A percentile compares a stretch with the other conserved stretches of the same genome.
These are phyloP conservation scores for Hirundo rustica DNA, from an alignment of 2,797 vertebrate genomes.

Conservation along the genomic window DNA sequence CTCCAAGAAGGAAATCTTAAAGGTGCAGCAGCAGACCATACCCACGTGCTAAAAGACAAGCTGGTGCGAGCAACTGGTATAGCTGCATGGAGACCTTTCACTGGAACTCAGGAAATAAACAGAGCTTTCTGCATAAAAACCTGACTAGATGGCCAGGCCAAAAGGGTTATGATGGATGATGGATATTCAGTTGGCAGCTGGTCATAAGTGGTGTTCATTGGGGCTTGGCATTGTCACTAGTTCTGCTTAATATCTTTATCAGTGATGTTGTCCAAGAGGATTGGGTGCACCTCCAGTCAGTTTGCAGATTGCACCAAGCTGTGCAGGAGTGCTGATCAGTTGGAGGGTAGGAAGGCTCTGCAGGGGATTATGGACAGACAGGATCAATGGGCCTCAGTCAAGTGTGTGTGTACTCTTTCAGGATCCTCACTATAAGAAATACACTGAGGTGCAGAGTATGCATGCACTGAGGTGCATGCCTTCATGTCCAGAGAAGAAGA, in stretches of 20 bases:
- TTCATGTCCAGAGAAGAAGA: background rate
- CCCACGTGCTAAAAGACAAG: background rate
- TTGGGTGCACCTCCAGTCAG: too few species aligned
- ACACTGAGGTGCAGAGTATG: background rate
- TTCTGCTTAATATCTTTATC: background rate
- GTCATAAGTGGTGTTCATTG: too few species aligned
- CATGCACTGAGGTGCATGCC: background rate
- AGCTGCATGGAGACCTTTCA: background rate
- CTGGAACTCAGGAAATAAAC: background rate
- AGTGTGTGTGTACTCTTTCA: background rate
- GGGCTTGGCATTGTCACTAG: accelerated
- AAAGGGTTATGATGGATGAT: background rate
- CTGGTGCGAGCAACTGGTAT: background rate
- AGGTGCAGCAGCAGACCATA: background rate
- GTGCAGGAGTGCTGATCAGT: background rate
- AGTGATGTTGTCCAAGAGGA: background rate
- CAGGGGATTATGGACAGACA: background rate
- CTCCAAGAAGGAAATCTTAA: background rate
- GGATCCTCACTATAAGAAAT: background rate
- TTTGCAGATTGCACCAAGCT: background rate
- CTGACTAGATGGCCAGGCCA: too few species aligned
- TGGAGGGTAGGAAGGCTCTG: background rate
- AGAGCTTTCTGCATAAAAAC: too few species aligned
- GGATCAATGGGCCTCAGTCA: background rate
- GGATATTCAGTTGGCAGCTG: background rate